Evolutionary conservation across 1,140 invertebrate genomes (phyloP), one percentile per base, ranked within the genome.

Genomic region (Drosophila miranda): DNA sequence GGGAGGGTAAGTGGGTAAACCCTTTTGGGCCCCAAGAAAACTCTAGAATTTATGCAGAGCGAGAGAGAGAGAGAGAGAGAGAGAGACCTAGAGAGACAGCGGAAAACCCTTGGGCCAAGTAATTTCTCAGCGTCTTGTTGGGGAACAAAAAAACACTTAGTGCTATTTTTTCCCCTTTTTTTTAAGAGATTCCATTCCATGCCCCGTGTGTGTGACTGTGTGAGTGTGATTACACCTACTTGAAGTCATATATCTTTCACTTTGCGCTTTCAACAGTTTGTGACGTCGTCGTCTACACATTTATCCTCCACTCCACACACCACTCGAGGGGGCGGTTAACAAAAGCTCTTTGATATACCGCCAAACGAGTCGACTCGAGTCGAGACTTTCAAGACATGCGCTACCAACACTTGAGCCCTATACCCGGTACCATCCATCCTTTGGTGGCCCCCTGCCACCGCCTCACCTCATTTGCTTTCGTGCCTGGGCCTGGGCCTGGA

Each of bases 171-270:
- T 30, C 34, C 8, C 11, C 11, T 26, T 30, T 44, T 60, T 44
- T 19, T n/a, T 43, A 44, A 38, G 34, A 38, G 34, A 38, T 38
- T 38, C 9, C 9, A 38, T 38, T 3, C 30, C 38, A 48, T 21
- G 6, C n/a, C 9, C 26, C 51, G 64, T 49, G 60, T 57, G 16
- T 16, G 16, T 16, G 16, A 16, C 0, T 16, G 16, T 55, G 80
- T 58, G 76, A 60, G 78, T 81, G 81, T 74, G 81, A 86, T 86
- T 86, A 86, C 82, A 86, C 81, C 82, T 87, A 86, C 81, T 86
- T 87, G 81, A 87, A 86, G 81, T 81, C 81, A 86, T 86, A 86
- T 86, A 86, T 86, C 81, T 86, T 86, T 87, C 82, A 87, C 82
- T 86, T 81, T 86, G 81, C 77, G 81, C 81, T 86, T 86, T 86